Conservation (phyloP, 2,888 invertebrate genomes). For the Noctua janthe region DNA sequence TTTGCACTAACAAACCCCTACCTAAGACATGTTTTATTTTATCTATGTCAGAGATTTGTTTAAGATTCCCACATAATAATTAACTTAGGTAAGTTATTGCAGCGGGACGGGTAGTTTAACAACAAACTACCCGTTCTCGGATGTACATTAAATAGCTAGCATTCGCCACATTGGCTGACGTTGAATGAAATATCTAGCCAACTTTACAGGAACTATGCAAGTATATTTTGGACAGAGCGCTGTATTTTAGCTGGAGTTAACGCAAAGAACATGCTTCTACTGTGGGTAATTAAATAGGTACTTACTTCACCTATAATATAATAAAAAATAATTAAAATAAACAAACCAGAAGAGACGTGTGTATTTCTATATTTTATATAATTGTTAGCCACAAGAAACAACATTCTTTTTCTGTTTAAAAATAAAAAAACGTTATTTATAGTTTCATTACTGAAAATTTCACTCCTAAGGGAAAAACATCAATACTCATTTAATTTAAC, state of each 20-base stretch:
- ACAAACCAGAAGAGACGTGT: background rate
- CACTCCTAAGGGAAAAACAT: conserved; percentile 11
- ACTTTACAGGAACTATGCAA: conserved; percentile 35
- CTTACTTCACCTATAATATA: background rate
- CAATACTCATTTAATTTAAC: conserved; percentile 45
- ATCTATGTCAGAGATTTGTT: background rate
- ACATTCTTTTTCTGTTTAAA: background rate
- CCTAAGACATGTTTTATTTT: background rate
- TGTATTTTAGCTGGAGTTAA: conserved; percentile 6
- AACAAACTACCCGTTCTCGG: conserved; percentile 21
- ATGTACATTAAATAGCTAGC: conserved; percentile 27
- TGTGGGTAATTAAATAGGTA: background rate
- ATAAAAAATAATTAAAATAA: background rate
- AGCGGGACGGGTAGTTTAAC: too few relatives aligned
- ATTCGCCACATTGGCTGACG: conserved; percentile 13
- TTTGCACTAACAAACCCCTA: background rate
- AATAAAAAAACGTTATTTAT: conserved; percentile 6
- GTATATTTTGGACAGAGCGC: conserved; percentile 9
- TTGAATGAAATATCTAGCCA: conserved; percentile 33
- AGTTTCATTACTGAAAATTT: conserved; percentile 20
- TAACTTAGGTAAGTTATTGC: conserved; percentile 36
- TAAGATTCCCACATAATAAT: conserved; percentile 24
- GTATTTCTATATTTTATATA: background rate
- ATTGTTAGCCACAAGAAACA: background rate
- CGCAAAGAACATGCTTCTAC: background rate